Evolutionary conservation across 1,140 invertebrate genomes (phyloP), one percentile per base, ranked within the genome.

Genomic region (Brachionus koreanus): DNA sequence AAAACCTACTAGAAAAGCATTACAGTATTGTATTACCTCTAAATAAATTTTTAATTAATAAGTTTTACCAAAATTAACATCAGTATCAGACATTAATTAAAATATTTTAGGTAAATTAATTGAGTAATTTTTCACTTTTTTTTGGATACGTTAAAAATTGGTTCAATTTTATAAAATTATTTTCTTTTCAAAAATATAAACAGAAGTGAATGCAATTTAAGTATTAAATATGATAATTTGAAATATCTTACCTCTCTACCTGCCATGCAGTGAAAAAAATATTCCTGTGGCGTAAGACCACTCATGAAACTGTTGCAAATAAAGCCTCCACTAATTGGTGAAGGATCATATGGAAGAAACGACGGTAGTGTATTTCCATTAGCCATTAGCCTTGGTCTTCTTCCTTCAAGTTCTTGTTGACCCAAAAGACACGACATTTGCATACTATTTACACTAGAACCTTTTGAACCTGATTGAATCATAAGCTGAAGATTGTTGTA

Each of bases 231-330:
- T 10, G 5, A 42, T 42, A 42, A 10, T 42, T 42, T 42, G 39
- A 42, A 42, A 42, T 10, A 42, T 13, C 6, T 72, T 72, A 72
- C 67, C 91, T 99, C 98, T 88, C 98, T 91, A 83, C 98, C 98
- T 74, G 98, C 98, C 97, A 99, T 99, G 87, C 97, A 99, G 91
- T 99, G 97, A 88, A 98, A 98, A 89, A 98, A 99, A 86, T 97
- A 98, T 87, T 99, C 97, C 89, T 97, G 95, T 0, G 96, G 96
- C 85, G 94, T 92, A 83, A 99, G 95, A 76, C 97, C 97, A 0
- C 96, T 98, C 91, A 98, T 93, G 86, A 99, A 99, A 35, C 97
- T 90, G 3, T 95, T 94, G 85, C 94, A 93, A 43, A 99, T 94
- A 87, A 97, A 99, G 13, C 98, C 98, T 49, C 98, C 97, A 33